Conservation (phyloP, 1,140 invertebrate species). For the Pseudomyrmex pallidus region DNA sequence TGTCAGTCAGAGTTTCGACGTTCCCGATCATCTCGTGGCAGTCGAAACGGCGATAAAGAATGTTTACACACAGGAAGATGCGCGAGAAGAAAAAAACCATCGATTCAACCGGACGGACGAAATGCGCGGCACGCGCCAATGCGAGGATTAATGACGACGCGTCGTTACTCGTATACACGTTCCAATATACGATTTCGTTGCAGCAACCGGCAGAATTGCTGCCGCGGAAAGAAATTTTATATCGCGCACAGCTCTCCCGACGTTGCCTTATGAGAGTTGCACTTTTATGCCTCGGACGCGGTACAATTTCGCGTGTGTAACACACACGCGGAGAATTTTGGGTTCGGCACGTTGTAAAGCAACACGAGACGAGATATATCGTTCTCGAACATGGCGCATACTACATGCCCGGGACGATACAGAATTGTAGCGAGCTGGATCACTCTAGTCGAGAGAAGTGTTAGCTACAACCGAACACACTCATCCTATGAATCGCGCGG, state of each 20-base stretch:
- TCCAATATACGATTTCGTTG: conserved; percentile 3
- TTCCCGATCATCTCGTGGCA: neutral
- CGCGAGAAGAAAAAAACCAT: neutral
- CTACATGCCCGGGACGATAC: no score
- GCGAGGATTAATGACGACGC: conserved; percentile 51
- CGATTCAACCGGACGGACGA: neutral
- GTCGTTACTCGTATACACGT: conserved; percentile 27
- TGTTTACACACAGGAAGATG: conserved; percentile 11
- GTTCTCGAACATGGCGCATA: no score
- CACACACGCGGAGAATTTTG: conserved; percentile 20
- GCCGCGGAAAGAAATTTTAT: conserved; percentile 48
- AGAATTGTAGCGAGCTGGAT: neutral
- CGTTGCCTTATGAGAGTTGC: conserved; percentile 56
- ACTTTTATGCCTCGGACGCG: conserved; percentile 53
- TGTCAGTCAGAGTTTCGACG: neutral
- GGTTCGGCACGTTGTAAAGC: neutral
- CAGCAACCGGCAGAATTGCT: conserved; percentile 22
- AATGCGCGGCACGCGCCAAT: conserved; percentile 28
- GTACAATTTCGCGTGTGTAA: conserved; percentile 51
- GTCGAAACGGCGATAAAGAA: conserved; percentile 28
- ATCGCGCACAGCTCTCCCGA: neutral
- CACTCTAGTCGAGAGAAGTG: conserved; percentile 14
- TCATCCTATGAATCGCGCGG: neutral
- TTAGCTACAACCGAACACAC: neutral
- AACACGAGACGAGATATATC: conserved; percentile 1